Evolutionary conservation across 2,113 vertebrate genomes (phyloP).

Genomic region (Vanacampus margaritifer): DNA sequence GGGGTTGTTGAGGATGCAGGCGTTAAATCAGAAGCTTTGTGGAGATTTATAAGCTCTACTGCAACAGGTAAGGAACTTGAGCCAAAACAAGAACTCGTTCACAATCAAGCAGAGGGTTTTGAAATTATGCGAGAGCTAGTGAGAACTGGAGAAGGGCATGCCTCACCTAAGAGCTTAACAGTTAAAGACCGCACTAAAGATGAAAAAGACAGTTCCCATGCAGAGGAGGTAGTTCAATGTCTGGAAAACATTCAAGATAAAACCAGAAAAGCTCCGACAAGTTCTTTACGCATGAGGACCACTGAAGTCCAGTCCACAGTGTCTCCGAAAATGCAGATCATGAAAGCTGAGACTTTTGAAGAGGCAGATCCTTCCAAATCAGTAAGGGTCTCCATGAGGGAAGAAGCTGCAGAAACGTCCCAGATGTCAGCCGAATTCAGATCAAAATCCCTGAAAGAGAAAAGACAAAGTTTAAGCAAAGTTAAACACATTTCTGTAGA

Average conservation of each 20-base stretch:
- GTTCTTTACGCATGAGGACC: background rate
- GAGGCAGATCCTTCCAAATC: background rate
- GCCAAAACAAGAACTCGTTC: background rate
- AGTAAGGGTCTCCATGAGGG: background rate
- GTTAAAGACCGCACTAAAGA: background rate
- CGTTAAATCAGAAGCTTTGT: background rate
- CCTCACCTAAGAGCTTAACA: background rate
- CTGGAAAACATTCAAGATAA: background rate
- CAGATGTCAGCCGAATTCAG: background rate
- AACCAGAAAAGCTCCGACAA: background rate
- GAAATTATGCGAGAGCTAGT: background rate
- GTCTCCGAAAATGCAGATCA: background rate
- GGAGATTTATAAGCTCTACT: background rate
- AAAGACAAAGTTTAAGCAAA: background rate
- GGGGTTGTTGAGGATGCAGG: background rate
- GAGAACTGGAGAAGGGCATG: background rate
- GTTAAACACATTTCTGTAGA: background rate
- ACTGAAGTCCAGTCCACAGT: background rate
- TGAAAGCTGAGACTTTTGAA: background rate
- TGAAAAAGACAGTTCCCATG: background rate
- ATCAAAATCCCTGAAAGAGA: background rate
- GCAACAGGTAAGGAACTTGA: background rate
- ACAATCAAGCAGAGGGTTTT: background rate
- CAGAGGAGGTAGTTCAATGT: background rate
- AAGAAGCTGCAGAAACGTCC: background rate